phyloP scores from a whole-genome alignment of 2,888 invertebrate species.

The Nezara viridula region DNA sequence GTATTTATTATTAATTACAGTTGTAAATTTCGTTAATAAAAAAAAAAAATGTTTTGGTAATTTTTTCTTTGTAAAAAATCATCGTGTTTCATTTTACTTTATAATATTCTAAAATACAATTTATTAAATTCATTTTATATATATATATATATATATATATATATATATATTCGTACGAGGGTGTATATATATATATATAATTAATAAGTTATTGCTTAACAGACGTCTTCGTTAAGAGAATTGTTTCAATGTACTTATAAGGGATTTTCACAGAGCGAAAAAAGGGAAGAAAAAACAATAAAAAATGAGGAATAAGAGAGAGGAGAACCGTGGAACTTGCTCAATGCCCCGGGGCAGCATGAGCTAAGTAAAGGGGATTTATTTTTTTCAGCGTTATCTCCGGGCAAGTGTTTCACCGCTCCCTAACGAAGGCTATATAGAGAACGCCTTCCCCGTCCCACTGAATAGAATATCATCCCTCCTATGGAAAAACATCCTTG shows the following conservation, averaged over 20 bases:
- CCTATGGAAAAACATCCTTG: not conserved
- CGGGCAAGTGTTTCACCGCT: not conserved
- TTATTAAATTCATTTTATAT: not conserved
- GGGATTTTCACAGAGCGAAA: not conserved
- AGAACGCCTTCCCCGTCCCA: not conserved
- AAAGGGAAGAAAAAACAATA: not conserved
- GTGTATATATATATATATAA: no score
- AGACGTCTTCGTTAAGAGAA: not conserved
- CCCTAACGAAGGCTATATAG: constrained; percentile 49
- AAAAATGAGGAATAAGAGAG: constrained; percentile 23
- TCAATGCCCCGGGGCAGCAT: not conserved
- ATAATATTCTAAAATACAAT: not conserved
- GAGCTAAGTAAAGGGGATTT: constrained; percentile 16
- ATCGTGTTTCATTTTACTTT: no score
- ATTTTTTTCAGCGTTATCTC: constrained; percentile 24
- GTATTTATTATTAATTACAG: no score
- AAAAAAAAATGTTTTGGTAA: no score
- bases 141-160: no score
- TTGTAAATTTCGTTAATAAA: no score
- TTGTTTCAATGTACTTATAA: not conserved
- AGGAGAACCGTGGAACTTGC: not conserved
- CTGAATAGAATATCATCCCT: not conserved
- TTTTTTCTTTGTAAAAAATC: no score
- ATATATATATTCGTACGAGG: no score
- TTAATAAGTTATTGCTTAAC: not conserved